Conservation (phyloP, 1,140 invertebrate genomes). For the Drosophila quadrilineata region DNA sequence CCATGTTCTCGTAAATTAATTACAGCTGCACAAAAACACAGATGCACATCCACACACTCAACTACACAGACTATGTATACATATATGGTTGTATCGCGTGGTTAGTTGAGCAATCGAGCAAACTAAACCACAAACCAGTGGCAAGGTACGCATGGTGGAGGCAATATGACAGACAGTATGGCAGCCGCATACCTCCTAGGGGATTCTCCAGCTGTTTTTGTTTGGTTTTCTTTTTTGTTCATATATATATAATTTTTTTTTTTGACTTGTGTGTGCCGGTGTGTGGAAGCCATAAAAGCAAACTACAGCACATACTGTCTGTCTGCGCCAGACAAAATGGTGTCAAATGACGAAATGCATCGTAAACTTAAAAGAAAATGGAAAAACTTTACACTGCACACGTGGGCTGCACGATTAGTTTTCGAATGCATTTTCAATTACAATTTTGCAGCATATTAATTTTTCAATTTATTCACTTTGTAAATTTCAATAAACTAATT, state of each 20-base stretch:
- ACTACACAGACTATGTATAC: neutral
- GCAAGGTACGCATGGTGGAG: conserved; percentile 44
- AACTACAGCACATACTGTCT: conserved; percentile 34
- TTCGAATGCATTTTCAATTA: too few relatives aligned
- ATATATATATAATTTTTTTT: too few relatives aligned
- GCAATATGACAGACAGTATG: conserved; percentile 14
- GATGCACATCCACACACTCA: neutral
- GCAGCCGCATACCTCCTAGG: neutral
- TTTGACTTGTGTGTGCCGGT: conserved; percentile 23
- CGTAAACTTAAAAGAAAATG: conserved; percentile 57
- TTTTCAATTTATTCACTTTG: neutral
- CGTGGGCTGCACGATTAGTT: conserved; percentile 38
- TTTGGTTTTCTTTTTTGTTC: conserved; percentile 36
- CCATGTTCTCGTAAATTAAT: conserved; percentile 54
- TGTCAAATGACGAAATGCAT: conserved; percentile 75
- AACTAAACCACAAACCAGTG: conserved; percentile 55
- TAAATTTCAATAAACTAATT: neutral
- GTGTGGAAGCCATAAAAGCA: conserved; percentile 71
- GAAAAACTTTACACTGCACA: conserved; percentile 23
- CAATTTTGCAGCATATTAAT: too few relatives aligned
- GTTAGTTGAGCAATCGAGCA: conserved; percentile 71
- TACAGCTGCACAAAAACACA: conserved; percentile 42
- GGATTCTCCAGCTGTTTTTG: conserved; percentile 39
- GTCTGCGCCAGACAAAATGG: conserved; percentile 59
- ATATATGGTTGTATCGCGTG: conserved; percentile 33